phyloP scores from a whole-genome alignment of 2,888 invertebrate genomes.

The Embidobia sp. region DNA sequence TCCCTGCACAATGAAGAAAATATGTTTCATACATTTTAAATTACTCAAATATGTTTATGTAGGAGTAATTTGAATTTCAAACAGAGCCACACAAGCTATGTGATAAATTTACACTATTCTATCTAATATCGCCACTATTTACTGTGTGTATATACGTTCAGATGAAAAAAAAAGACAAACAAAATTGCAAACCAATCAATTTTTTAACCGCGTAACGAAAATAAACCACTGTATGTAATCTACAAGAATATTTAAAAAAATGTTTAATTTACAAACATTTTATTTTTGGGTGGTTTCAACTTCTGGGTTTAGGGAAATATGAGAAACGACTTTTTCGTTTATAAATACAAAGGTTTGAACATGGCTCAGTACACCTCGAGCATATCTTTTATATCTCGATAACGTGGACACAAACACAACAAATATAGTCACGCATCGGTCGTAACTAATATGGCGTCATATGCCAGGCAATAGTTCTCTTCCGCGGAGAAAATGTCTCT shows the following conservation, averaged over 20 bases:
- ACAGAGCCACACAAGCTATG: not conserved
- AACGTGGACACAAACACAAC: constrained; percentile 17
- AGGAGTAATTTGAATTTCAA: constrained; percentile 28
- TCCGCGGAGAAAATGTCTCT: constrained; percentile 3
- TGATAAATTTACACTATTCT: constrained; percentile 24
- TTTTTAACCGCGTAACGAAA: no score
- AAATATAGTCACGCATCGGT: constrained; percentile 37
- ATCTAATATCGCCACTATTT: constrained; percentile 3
- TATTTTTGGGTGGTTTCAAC: no score
- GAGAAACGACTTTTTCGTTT: not conserved
- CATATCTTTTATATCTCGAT: constrained; percentile 29
- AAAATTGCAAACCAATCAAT: no score
- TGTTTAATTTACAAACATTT: no score
- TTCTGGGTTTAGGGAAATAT: no score
- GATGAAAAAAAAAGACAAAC: no score
- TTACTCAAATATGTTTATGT: constrained; percentile 27
- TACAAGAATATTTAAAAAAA: no score
- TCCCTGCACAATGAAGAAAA: constrained; percentile 20
- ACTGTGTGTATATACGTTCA: no score
- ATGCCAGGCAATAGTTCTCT: constrained; percentile 26
- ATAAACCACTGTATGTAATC: no score
- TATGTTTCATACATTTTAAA: constrained; percentile 40
- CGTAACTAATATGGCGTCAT: constrained; percentile 43
- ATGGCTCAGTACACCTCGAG: constrained; percentile 13
- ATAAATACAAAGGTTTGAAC: not conserved